phyloP scores from a whole-genome alignment of 2,797 vertebrate genomes.

The Dendrocincla tyrannina region DNA sequence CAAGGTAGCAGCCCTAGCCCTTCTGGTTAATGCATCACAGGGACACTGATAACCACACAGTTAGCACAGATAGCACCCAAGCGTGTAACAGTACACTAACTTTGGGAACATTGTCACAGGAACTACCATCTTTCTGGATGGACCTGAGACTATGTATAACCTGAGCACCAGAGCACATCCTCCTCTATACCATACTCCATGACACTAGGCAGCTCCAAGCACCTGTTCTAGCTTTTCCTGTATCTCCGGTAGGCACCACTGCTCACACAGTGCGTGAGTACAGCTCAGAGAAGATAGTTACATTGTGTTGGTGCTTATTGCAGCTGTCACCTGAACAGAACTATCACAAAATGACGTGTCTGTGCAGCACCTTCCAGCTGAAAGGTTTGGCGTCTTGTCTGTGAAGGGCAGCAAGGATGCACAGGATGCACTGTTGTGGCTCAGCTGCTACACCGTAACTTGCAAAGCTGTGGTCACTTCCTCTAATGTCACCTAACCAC shows the following conservation, averaged over 20 bases:
- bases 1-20: not conserved
- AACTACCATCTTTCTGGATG: not conserved
- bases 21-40: not conserved
- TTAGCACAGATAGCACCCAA: not conserved
- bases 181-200: not conserved
- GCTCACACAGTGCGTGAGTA: not conserved
- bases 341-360: not conserved
- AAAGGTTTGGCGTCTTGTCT: not conserved
- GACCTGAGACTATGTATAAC: not conserved
- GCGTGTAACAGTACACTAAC: not conserved
- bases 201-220: not conserved
- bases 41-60: not conserved
- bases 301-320: accelerated
- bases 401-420: not conserved
- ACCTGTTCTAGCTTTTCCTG: not conserved
- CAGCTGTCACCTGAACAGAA: not conserved
- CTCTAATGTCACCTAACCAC: not conserved
- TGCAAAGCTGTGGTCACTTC: not conserved
- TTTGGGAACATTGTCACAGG: not conserved
- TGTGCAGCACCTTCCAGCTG: not conserved
- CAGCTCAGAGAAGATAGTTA: not conserved
- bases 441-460: not conserved
- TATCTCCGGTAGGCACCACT: not conserved
- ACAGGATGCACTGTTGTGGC: not conserved
- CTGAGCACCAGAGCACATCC: not conserved